A percentile compares a stretch with the other conserved stretches of the same genome.
phyloP scores from a whole-genome alignment of 2,888 invertebrate species.

The Cybosia mesomella region DNA sequence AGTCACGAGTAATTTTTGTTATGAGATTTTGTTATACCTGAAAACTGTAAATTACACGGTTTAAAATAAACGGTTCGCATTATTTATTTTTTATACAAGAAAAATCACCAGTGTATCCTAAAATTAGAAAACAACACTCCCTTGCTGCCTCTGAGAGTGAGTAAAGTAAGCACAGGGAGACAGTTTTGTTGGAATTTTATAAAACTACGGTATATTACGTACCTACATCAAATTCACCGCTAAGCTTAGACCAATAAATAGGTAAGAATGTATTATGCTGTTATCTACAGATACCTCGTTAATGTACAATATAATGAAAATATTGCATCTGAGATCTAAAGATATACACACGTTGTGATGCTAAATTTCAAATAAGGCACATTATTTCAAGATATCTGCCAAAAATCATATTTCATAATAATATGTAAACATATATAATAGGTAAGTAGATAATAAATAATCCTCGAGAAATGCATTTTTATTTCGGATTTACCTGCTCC shows the following conservation, averaged over 20 bases:
- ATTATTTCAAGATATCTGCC: not conserved
- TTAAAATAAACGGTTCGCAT: not conserved
- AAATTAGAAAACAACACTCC: too few species aligned
- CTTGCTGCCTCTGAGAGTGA: not conserved
- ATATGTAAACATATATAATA: not conserved
- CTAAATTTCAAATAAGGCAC: not conserved
- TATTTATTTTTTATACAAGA: not conserved
- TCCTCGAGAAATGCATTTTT: not conserved
- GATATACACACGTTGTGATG: not conserved
- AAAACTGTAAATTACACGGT: not conserved
- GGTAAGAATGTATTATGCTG: not conserved
- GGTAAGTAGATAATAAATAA: not conserved
- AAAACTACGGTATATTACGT: too few species aligned
- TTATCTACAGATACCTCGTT: constrained; percentile 1
- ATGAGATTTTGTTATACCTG: not conserved
- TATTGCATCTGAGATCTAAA: not conserved
- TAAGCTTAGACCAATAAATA: too few species aligned
- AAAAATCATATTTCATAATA: not conserved
- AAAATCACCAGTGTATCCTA: not conserved
- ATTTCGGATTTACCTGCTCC: not conserved
- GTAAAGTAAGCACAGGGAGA: not conserved
- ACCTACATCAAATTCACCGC: too few species aligned
- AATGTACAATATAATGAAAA: not conserved
- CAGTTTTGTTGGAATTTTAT: too few species aligned
- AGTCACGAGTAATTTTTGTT: not conserved